Evolutionary conservation across 2,888 invertebrate species (phyloP), one percentile per base, ranked within the genome.

Genomic region (Diplolepis rosae): DNA sequence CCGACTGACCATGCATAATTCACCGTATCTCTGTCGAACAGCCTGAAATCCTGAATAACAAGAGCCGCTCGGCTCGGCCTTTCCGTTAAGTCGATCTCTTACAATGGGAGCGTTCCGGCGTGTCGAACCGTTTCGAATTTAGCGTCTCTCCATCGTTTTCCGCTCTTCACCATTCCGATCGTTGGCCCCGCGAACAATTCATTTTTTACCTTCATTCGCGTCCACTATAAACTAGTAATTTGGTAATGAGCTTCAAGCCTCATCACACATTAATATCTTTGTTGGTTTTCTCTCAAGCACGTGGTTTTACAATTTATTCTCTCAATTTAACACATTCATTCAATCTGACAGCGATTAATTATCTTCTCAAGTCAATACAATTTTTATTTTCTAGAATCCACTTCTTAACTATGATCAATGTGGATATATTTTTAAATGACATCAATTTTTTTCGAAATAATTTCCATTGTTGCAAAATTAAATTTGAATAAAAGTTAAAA

Each of bases 21-120:
- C 84, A 85, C 82, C 80, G 79, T 85, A 85, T 85, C 85, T 85
- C 78, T 69, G 76, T 76, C 75, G 80, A 77, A 77, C 85, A 84
- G 82, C 77, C 82, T 83, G 77, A 82, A 85, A 85, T 84, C 81
- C 82, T 84, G 85, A 85, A 85, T 85, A 85, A 85, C 82, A 83
- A 78, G 68, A 70, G 35, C 73, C 66, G 51, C 35, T 45, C 48
- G 66, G 51, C 35, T 45, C 48, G 66, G 69, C 73, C 72, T 77
- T 76, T 74, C 69, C 76, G 48, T 27, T 50, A 68, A 35, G 61
- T 67, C 52, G 50, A 15, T 42, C 51, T 35, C 28, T 69, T 69
- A 65, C 69, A 69, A 69, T 69, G 51, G 66, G 35, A 50, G 66
- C 69, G 69, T 69, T 65, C 48, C 65, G 50, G 65, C 69, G 65